A percentile compares a stretch with the other conserved stretches of the same genome.
phyloP scores from a whole-genome alignment of 2,113 vertebrate species.

The Brachionichthys hirsutus region DNA sequence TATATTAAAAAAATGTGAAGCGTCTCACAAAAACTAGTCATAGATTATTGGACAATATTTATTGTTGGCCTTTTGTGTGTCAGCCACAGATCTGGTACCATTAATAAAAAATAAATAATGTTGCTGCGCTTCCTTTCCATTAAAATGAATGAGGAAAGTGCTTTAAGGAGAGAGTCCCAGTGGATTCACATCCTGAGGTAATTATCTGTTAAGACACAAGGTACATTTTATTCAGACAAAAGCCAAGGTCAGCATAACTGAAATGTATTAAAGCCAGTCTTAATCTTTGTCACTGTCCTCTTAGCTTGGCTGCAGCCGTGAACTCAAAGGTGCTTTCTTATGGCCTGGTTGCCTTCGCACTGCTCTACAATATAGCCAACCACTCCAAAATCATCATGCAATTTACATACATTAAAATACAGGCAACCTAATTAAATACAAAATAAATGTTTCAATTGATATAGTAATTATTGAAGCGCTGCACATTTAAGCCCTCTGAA shows the following conservation, averaged over 20 bases:
- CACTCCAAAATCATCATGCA: neutral
- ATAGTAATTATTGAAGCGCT: no score
- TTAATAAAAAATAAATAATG: constrained; percentile 4
- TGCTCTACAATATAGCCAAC: neutral
- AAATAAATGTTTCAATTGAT: no score
- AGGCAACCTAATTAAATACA: no score
- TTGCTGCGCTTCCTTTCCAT: neutral
- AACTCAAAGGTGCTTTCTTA: constrained; percentile 14
- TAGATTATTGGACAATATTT: neutral
- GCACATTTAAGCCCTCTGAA: no score
- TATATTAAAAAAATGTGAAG: no score
- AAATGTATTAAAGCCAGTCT: constrained; percentile 32
- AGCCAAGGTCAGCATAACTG: constrained; percentile 45
- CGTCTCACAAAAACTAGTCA: no score
- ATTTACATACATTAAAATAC: no score
- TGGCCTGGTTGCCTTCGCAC: constrained; percentile 1
- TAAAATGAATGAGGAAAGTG: constrained; percentile 13
- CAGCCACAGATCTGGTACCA: neutral
- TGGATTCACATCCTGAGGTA: constrained; percentile 31
- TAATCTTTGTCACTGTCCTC: constrained; percentile 40
- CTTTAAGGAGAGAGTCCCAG: constrained; percentile 6
- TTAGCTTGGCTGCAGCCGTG: constrained; percentile 14
- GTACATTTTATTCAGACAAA: constrained; percentile 45
- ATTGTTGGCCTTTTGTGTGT: neutral
- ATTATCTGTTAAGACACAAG: constrained; percentile 43